A percentile compares a stretch with the other conserved stretches of the same genome.
Evolutionary conservation across 2,113 vertebrate species (phyloP).

Genomic region (Morone chrysops): DNA sequence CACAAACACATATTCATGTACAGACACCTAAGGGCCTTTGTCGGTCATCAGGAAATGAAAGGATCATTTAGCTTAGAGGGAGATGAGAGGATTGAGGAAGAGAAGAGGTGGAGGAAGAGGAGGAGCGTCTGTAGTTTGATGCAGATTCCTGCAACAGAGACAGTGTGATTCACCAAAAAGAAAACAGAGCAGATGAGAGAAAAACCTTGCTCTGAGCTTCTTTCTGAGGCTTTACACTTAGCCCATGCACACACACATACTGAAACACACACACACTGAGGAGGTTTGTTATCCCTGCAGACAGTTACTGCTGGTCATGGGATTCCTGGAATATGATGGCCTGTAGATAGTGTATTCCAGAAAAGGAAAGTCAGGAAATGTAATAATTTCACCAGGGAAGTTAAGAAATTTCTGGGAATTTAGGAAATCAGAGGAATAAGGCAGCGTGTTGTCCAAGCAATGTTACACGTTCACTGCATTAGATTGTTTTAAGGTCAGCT

Average conservation of each 20-base stretch:
- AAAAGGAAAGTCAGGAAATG: conserved; percentile 8
- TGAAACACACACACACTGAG: background rate
- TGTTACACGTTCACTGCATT: background rate
- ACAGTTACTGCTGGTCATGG: background rate
- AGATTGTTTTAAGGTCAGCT: background rate
- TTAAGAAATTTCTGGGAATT: background rate
- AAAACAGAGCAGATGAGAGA: conserved; percentile 45
- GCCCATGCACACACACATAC: conserved; percentile 6
- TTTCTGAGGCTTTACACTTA: conserved; percentile 45
- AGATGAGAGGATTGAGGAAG: conserved; percentile 71
- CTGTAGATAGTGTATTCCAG: background rate
- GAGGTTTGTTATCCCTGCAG: background rate
- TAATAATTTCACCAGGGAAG: background rate
- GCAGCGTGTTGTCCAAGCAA: background rate
- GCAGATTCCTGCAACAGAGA: conserved; percentile 59
- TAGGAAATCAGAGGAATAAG: background rate
- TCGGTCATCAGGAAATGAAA: conserved; percentile 94
- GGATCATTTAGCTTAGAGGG: conserved; percentile 91
- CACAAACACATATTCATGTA: conserved; percentile 53
- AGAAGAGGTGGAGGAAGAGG: conserved; percentile 64
- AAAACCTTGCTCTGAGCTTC: conserved; percentile 12
- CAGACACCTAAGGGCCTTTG: conserved; percentile 87
- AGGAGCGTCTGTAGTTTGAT: conserved; percentile 60
- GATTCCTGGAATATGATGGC: background rate
- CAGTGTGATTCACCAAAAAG: conserved; percentile 49